Conservation (phyloP, 2,888 invertebrate genomes). For the Nebria brevicollis region DNA sequence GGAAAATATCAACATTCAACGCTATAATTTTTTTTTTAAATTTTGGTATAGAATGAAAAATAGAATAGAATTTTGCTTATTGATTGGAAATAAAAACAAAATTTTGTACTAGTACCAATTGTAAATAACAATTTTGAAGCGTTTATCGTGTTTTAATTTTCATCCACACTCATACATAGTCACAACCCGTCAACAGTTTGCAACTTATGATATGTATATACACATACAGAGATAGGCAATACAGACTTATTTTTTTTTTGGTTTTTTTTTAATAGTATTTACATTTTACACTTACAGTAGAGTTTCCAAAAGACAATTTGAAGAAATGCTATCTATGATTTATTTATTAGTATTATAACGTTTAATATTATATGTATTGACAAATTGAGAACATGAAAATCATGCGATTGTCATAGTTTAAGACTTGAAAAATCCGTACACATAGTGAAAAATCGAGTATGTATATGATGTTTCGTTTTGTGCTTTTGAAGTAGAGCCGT, state of each 20-base stretch:
- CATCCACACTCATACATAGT: neutral
- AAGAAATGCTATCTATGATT: constrained; percentile 44
- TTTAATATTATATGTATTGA: constrained; percentile 42
- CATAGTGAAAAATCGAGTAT: constrained; percentile 6
- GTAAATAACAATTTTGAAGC: neutral
- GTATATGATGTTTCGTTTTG: constrained; percentile 34
- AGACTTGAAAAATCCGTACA: constrained; percentile 24
- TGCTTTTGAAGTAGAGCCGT: neutral
- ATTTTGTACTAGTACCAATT: neutral
- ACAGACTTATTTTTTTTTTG: constrained; percentile 26
- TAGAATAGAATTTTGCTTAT: neutral
- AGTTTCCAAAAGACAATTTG: constrained; percentile 46
- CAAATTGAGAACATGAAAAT: constrained; percentile 45
- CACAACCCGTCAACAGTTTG: constrained; percentile 38
- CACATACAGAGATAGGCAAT: constrained; percentile 38
- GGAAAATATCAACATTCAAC: constrained; percentile 1
- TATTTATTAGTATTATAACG: constrained; percentile 40
- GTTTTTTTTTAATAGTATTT: constrained; percentile 31
- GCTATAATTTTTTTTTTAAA: neutral
- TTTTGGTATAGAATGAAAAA: neutral
- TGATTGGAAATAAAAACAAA: neutral
- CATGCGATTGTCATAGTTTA: constrained; percentile 44
- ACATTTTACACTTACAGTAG: constrained; percentile 41
- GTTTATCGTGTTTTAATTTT: neutral
- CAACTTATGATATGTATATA: constrained; percentile 45